Evolutionary conservation across 64 coral and sea anemone species (phyloP), one percentile per base, ranked within the genome.

Genomic region (Pocillopora verrucosa): DNA sequence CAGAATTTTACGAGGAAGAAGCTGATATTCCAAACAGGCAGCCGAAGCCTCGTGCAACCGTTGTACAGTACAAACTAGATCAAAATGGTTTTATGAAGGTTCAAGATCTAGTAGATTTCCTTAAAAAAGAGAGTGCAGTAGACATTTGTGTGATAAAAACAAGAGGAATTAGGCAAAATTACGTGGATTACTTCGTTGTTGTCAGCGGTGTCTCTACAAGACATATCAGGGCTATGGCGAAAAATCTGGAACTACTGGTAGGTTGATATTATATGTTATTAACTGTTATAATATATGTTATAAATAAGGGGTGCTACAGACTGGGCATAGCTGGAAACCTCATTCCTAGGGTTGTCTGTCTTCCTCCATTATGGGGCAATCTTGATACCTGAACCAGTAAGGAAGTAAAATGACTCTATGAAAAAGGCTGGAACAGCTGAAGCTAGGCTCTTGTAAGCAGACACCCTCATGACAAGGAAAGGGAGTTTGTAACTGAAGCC

Each of bases 161-260:
- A 13, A 88, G 91, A 56, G 93, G 91, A 59, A 89, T 86, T 36
- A 90, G 90, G 51, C 87, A 78, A 76, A 86, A 72, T 72, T 99
- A 99, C 93, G 97, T 95, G 37, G 97, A 99, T 67, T 99, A 99
- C 72, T 95, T 99, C 76, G 85, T 99, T 20, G 91, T 99, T 62
- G 94, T 93, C 12, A 99, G 93, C 75, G 97, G 97, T 60, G 83
- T 90, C 67, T 93, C 97, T 17, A 79, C 88, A 12, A 84, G 97
- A 80, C 97, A 99, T 92, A 73, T 99, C 16, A 90, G 88, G 56
- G 91, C 97, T 36, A 99, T 99, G 97, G 84, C 97, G 11, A 99
- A 99, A 30, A 92, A 99, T 60, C 84, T 95, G 6, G 91, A 99
- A 67, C 92, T 87, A 56, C 72, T 94, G 91, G 97, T 99, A 93